Percentiles rank a stretch among this genome's conserved stretches.
These are phyloP conservation scores for Cheirogaleus major DNA, from an alignment of 2,797 vertebrate species.

Conservation along the genomic window DNA sequence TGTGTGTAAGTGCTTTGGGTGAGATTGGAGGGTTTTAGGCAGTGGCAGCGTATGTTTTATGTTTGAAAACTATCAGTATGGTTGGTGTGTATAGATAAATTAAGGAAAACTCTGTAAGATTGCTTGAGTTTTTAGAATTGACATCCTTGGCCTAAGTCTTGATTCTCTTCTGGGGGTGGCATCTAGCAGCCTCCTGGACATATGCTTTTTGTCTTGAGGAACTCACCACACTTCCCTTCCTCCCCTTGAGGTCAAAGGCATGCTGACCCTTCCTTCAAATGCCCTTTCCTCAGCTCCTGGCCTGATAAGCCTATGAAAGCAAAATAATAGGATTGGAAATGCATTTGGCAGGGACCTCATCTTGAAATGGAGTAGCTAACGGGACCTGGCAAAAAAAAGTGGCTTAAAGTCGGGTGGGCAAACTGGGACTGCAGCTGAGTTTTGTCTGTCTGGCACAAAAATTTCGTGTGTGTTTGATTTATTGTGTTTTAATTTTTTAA, in stretches of 20 bases:
- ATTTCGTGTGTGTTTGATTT: not conserved
- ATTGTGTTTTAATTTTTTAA: not conserved
- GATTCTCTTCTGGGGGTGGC: not conserved
- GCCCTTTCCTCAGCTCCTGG: not conserved
- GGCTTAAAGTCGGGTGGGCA: not conserved
- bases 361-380: not conserved
- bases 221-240: not conserved
- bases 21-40: not conserved
- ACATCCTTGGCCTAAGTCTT: not conserved
- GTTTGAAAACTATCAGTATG: not conserved
- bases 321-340: not conserved
- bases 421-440: not conserved
- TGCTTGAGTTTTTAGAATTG: slow-evolving; percentile 16
- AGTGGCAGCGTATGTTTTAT: not conserved
- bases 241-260: not conserved
- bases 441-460: not conserved
- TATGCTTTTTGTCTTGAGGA: not conserved
- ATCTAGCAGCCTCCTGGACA: not conserved
- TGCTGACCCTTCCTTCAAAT: not conserved
- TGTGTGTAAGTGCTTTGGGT: not conserved
- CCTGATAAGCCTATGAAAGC: not conserved
- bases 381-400: not conserved
- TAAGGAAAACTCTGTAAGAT: not conserved
- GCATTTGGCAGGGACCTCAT: not conserved
- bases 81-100: not conserved